phyloP scores from a whole-genome alignment of 2,113 vertebrate genomes.

The Urocynchramus pylzowi region DNA sequence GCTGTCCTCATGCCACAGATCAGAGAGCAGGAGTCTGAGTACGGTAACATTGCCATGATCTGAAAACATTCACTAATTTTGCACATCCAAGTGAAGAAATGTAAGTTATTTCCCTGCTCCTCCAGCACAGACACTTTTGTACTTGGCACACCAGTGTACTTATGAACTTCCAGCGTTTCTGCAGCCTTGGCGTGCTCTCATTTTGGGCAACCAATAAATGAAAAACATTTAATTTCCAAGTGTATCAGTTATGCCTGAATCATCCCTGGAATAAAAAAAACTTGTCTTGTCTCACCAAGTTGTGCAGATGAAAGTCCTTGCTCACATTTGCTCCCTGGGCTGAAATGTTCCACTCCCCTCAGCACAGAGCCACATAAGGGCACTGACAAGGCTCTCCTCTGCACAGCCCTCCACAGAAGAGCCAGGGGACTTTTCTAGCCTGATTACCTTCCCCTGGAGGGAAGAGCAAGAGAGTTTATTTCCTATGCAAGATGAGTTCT shows the following conservation, averaged over 20 bases:
- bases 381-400: not conserved
- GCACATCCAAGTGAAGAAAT: not conserved
- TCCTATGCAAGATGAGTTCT: not conserved
- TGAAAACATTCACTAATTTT: not conserved
- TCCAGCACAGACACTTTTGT: not conserved
- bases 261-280: not conserved
- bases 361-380: rapidly evolving
- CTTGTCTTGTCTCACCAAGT: rapidly evolving
- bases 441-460: not conserved
- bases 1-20: not conserved
- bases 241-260: not conserved
- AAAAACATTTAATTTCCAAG: not conserved
- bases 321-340: not conserved
- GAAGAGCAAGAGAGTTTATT: not conserved
- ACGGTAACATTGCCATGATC: not conserved
- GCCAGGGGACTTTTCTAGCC: not conserved
- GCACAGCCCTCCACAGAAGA: not conserved
- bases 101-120: not conserved
- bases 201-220: not conserved
- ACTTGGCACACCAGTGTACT: not conserved
- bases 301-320: not conserved
- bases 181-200: not conserved
- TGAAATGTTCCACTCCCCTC: not conserved
- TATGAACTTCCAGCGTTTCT: not conserved
- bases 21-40: not conserved